These are phyloP conservation scores for Crenichthys baileyi DNA, from an alignment of 2,797 vertebrate genomes.

Conservation along the genomic window DNA sequence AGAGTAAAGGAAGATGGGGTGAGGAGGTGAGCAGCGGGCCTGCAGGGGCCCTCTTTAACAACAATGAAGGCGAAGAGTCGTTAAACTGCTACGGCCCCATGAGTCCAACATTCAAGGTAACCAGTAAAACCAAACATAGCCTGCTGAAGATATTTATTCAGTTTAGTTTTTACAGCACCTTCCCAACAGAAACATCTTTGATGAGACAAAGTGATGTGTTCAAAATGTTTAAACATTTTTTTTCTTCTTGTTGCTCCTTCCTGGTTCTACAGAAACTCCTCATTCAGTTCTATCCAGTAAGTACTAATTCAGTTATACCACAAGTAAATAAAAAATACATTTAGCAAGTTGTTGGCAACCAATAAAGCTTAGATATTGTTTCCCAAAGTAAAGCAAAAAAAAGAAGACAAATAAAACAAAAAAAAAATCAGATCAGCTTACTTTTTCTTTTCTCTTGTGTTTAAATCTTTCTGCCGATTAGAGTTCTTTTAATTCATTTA, in stretches of 20 bases:
- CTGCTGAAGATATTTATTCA: not conserved
- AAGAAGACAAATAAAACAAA: too few relatives aligned
- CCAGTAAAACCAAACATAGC: not conserved
- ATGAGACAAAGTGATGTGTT: not conserved
- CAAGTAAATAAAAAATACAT: not conserved
- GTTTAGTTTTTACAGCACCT: not conserved
- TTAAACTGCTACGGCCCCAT: conserved; percentile 77
- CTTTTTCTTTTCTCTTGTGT: not conserved
- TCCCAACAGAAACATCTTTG: not conserved
- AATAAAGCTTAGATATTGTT: not conserved
- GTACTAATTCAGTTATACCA: conserved; percentile 28
- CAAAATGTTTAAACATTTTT: not conserved
- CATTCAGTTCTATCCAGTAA: conserved; percentile 79
- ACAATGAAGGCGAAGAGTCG: conserved; percentile 64
- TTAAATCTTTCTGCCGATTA: not conserved
- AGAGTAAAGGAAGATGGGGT: conserved; percentile 52
- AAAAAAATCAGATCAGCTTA: not conserved
- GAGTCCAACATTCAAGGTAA: conserved; percentile 88
- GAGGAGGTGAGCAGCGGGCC: conserved; percentile 51
- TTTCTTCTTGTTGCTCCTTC: conserved; percentile 39
- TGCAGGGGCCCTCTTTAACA: conserved; percentile 35
- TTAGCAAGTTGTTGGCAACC: not conserved
- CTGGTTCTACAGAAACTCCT: conserved; percentile 74
- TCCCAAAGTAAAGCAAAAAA: not conserved
- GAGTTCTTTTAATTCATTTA: not conserved